Evolutionary conservation across 2,888 invertebrate species (phyloP), one percentile per base, ranked within the genome.

Genomic region (Candidula unifasciata): DNA sequence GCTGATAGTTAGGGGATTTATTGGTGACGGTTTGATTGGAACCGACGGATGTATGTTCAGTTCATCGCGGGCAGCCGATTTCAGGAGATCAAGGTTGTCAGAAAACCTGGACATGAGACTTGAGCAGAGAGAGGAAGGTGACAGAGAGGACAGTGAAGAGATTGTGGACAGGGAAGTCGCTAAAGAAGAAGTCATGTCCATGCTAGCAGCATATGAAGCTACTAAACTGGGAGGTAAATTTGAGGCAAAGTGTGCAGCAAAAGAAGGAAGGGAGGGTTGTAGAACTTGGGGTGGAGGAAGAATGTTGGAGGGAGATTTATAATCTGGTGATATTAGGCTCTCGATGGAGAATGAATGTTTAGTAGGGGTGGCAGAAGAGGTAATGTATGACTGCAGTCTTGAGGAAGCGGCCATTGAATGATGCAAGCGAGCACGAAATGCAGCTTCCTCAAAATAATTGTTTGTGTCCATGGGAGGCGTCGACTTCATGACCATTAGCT

Each of bases 311-410:
- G 84, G 60, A 27, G 87, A 87, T 86, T 91, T 92, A 82, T 89
- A 89, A 73, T 92, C 92, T 5, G 97, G 97, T 80, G 96, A 96
- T 87, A 97, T 96, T 87, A 97, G 95, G 89, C 97, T 97, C 91
- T 97, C 97, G 89, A 97, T 97, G 66, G 97, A 97, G 91, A 97
- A 97, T 18, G 97, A 95, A 85, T 96, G 94, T 88, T 91, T 91
- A 82, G 88, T 88, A 30, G 89, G 82, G 18, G 86, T 80, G 33
- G 85, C 54, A 57, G 83, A 54, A 86, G 87, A 52, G 37, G 82
- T 33, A 21, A 82, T 80, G 78, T 88, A 89, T 8, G 90, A 88
- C 76, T 90, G 88, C 74, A 89, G 88, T 54, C 89, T 84, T 3
- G 89, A 81, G 3, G 89, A 86, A 10, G 90, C 87, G 27, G 89